Base-by-base conservation (phyloP, 2,797 vertebrate species). In the Tokudaia muenninki region DNA sequence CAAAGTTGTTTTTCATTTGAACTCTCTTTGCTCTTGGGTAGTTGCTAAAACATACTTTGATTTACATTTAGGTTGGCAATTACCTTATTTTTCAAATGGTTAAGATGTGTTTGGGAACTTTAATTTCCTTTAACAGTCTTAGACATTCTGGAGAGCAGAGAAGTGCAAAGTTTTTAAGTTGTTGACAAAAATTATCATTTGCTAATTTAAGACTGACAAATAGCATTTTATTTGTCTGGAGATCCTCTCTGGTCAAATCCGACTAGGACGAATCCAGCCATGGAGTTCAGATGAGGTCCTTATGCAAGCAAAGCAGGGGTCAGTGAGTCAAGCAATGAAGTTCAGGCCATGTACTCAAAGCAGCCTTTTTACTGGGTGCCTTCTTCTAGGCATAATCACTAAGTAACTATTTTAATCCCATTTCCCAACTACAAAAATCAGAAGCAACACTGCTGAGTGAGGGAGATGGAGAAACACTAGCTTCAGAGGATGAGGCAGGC, bases 51-150 rank as follows among this genome's bases (percentile, higher is more conserved):
- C 34, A 90, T 29, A 63, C 21, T 67, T 65, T 86, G 61, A 74
- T 50, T 94, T 94, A 92, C 52, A 90, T 77, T 94, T 81, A 94
- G 31, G 50, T 9, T 92, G 75, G 41, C 29, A 82, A 63, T 94
- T 57, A 77, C n/a, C 74, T 88, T 89, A 87, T 84, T 96, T 92
- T 91, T 92, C 16, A 87, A 87, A 90, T 17, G 92, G 9, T 70
- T 92, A 87, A 87, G 90, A 87, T 89, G 47, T 87, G 29, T 70
- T 84, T 94, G 10, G 63, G 67, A 29, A 81, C 70, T 50, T 90
- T 79, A 91, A 61, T 91, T 86, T 96, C 80, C 78, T 81, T 26
- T 41, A 79, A 84, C 13, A 84, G n/a, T 80, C 37, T 92, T 63
- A 92, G 44, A 92, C 50, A 92, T 65, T 81, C 74, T 0, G 11